phyloP scores from a whole-genome alignment of 2,888 invertebrate genomes.

The Caenorhabditis virilis region DNA sequence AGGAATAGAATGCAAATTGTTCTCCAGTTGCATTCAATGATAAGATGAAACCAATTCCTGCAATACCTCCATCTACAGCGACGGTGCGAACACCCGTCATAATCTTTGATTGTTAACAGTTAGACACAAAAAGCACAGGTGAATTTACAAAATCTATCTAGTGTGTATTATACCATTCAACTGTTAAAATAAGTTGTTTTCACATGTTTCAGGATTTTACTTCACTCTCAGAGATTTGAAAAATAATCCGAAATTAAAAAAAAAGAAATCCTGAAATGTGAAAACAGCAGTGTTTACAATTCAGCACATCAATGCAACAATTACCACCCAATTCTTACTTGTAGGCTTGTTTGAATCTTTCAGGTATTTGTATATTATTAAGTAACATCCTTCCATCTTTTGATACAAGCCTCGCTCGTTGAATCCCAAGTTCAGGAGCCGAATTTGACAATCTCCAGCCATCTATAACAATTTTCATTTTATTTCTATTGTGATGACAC shows the following conservation, averaged over 20 bases:
- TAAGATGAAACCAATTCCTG: conserved; percentile 67
- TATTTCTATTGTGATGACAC: not conserved
- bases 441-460: conserved; percentile 44
- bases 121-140: too few species aligned
- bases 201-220: too few species aligned
- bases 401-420: conserved; percentile 55
- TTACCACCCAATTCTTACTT: too few species aligned
- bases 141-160: too few species aligned
- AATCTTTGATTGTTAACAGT: not conserved
- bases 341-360: conserved; percentile 42
- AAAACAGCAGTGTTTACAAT: not conserved
- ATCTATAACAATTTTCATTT: conserved; percentile 31
- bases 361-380: conserved; percentile 54
- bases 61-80: conserved; percentile 43
- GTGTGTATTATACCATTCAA: too few species aligned
- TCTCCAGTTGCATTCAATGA: conserved; percentile 65
- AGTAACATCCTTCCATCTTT: conserved; percentile 62
- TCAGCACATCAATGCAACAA: conserved; percentile 3
- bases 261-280: not conserved
- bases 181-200: too few species aligned
- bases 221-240: not conserved
- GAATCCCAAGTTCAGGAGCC: conserved; percentile 25
- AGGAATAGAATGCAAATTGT: conserved; percentile 56
- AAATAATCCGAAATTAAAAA: not conserved
- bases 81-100: conserved; percentile 32